Percentiles rank a stretch among this genome's conserved stretches.
Conservation (phyloP, 2,888 invertebrate species). For the Cataglyphis cursor region DNA sequence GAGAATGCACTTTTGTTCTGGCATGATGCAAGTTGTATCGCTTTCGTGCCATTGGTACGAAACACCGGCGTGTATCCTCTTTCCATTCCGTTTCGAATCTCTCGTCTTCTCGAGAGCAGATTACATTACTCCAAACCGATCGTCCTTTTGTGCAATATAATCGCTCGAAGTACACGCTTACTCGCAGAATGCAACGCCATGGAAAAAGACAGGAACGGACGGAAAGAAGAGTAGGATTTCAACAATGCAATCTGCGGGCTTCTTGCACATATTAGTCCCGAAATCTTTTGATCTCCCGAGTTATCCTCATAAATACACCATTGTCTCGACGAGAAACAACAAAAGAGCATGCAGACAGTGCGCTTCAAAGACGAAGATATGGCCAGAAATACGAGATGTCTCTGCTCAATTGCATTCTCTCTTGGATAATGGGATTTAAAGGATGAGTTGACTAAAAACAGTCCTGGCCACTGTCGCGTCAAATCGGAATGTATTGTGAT, state of each 20-base stretch:
- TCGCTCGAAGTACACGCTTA: background rate
- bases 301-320: conserved; percentile 52
- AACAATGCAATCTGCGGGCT: conserved; percentile 64
- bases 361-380: background rate
- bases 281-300: conserved; percentile 69
- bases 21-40: background rate
- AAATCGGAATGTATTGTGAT: background rate
- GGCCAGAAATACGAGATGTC: background rate
- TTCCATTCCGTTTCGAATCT: background rate
- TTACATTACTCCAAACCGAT: conserved; percentile 6
- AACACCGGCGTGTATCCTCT: background rate
- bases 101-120: background rate
- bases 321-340: conserved; percentile 65
- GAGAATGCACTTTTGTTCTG: conserved; percentile 10
- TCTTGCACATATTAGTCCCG: conserved; percentile 23
- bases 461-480: background rate
- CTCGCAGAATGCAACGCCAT: background rate
- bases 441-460: conserved; percentile 2
- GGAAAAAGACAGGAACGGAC: conserved; percentile 23
- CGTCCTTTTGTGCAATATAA: conserved; percentile 7
- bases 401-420: background rate
- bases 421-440: background rate
- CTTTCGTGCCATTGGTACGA: background rate
- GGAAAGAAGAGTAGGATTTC: background rate
- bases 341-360: conserved; percentile 20